Percentiles rank a stretch among this genome's conserved stretches.
phyloP scores from a whole-genome alignment of 2,888 invertebrate species.

The Andrena praecox region DNA sequence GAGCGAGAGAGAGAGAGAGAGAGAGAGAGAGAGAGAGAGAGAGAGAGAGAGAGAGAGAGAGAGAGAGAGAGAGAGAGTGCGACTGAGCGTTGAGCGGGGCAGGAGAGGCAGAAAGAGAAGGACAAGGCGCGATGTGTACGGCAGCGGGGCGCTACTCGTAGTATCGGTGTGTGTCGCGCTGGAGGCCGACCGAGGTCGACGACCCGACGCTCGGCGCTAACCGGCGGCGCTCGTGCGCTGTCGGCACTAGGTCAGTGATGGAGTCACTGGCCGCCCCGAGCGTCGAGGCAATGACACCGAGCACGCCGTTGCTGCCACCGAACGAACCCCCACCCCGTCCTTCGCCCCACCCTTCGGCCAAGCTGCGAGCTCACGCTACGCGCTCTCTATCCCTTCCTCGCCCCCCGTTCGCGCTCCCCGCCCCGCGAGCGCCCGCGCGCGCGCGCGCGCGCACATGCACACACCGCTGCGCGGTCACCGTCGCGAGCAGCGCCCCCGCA shows the following conservation, averaged over 20 bases:
- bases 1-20: conserved; percentile 36
- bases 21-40: conserved; percentile 36
- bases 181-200: conserved; percentile 82
- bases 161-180: conserved; percentile 75
- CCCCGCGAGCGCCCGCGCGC: conserved; percentile 30
- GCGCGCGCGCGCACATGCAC: conserved; percentile 21
- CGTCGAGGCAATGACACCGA: conserved; percentile 85
- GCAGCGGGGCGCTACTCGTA: conserved; percentile 69
- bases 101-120: conserved; percentile 59
- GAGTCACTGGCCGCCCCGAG: conserved; percentile 85
- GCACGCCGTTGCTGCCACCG: conserved; percentile 76
- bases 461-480: conserved; percentile 9
- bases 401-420: conserved; percentile 27
- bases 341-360: conserved; percentile 10
- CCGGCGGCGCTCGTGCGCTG: conserved; percentile 75
- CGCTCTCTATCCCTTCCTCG: conserved; percentile 37
- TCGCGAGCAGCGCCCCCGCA: conserved; percentile 26
- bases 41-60: conserved; percentile 18
- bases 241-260: conserved; percentile 85
- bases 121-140: conserved; percentile 68
- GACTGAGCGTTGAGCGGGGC: not conserved
- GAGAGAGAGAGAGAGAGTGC: conserved; percentile 29
- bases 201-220: conserved; percentile 76
- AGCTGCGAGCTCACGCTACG: conserved; percentile 30
- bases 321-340: conserved; percentile 58